Base-by-base conservation (phyloP, 2,113 vertebrate species). In the Lampris incognitus region DNA sequence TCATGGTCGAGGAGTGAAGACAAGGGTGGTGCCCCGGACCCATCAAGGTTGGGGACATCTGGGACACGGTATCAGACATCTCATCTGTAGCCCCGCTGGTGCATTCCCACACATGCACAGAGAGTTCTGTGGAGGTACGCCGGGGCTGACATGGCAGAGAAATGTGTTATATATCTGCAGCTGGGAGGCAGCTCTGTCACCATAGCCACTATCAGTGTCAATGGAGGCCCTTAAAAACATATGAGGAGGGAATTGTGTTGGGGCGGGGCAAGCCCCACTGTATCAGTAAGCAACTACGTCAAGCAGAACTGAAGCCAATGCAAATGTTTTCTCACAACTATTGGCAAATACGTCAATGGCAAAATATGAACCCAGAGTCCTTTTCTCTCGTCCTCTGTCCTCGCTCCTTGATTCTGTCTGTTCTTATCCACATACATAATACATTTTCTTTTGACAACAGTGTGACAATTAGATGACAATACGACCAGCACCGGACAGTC, bases 21-120 rank as follows among this genome's bases (percentile, higher is more conserved):
- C 63, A 56, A 48, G 73, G 64, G 69, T 64, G 52, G 57, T 60
- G 66, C 73, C 62, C 51, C 9, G 9, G 54, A 10, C n/a, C 2
- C 67, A 59, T 71, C 63, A 74, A 84, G 75, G 79, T 78, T 84
- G 71, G 71, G 72, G 64, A 76, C 71, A 81, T 81, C 69, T 67
- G 60, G 63, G 82, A 61, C 56, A 77, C 59, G 5, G 9, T 68
- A 89, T 88, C 81, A 87, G 82, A 63, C 69, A 72, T 78, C 81
- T 90, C 86, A 90, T 89, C 88, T 86, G 79, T 65, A 64, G 76
- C 87, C 60, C 87, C 58, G 83, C 83, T 79, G 79, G 87, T 79
- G 36, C 68, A 69, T 68, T 65, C 49, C 63, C 51, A 56, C 76
- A 10, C 67, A 54, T 48, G 52, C 76, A 10, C 67, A 54, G 66